These are phyloP conservation scores for Hydra vulgaris DNA, from an alignment of 30 jellyfish, hydroid and myxozoan species.

Conservation along the genomic window DNA sequence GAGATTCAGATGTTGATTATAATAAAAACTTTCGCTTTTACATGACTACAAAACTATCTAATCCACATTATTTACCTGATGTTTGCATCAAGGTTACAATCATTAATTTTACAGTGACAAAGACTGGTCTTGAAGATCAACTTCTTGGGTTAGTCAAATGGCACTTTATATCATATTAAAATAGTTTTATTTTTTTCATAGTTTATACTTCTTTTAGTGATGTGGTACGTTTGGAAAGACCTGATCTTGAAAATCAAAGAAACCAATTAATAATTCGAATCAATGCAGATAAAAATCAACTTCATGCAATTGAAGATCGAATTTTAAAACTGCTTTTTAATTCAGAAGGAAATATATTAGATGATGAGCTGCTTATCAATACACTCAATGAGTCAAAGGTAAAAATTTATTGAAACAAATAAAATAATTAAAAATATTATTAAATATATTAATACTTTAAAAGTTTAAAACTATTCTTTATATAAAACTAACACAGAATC, in stretches of 20 bases:
- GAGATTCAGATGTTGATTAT: slow-evolving; percentile 85
- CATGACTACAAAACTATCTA: slow-evolving; percentile 89
- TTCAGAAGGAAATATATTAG: slow-evolving; percentile 91
- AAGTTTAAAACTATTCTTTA: not conserved
- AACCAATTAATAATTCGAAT: slow-evolving; percentile 81
- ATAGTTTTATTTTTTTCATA: not conserved
- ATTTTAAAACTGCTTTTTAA: slow-evolving; percentile 71
- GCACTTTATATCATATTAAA: not conserved
- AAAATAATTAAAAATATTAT: too few relatives aligned
- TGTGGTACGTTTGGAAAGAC: slow-evolving; percentile 81
- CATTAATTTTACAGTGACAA: slow-evolving; percentile 86
- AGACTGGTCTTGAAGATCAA: slow-evolving; percentile 89
- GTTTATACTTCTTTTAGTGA: slow-evolving; percentile 35
- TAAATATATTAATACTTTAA: too few relatives aligned
- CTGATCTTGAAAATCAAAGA: slow-evolving; percentile 89
- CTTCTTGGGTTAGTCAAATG: slow-evolving; percentile 94
- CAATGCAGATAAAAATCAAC: slow-evolving; percentile 83
- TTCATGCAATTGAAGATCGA: slow-evolving; percentile 87
- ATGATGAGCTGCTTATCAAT: slow-evolving; percentile 82
- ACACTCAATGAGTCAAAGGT: slow-evolving; percentile 90
- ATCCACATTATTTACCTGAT: slow-evolving; percentile 92
- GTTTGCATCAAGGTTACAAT: slow-evolving; percentile 93
- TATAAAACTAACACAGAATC: too few relatives aligned
- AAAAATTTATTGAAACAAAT: not conserved
- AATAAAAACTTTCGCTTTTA: slow-evolving; percentile 79